Evolutionary conservation across 2,797 vertebrate species (phyloP), one percentile per base, ranked within the genome.

Genomic region (Podarcis siculus): DNA sequence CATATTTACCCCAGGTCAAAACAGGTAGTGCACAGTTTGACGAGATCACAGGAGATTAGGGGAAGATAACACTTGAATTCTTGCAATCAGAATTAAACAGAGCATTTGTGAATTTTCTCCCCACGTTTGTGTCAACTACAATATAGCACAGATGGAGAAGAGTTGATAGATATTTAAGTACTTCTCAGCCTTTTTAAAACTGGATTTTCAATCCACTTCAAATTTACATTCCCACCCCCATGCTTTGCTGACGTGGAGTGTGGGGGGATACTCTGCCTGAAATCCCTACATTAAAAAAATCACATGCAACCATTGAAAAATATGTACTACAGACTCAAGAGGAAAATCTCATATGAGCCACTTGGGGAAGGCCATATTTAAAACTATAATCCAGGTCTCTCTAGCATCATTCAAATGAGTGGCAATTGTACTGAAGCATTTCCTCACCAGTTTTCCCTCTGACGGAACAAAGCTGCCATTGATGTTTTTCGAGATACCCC

Each of bases 261-360:
- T 3, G 13, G 49, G 49, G 13, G 49, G 49, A 64, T 64, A 64
- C 61, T 23, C 19, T 6, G 1, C 21, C 85, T 77, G 5, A 4
- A 90, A 91, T 73, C 4, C 3, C 2, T 58, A n/a, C 58, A 17
- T 75, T 9, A 35, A 58, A 10, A 37, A 76, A 89, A 91, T 82
- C 55, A 79, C 87, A 87, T 90, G 84, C 85, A 81, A 86, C 85
- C 86, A 85, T 82, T 69, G 82, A 87, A 88, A 92, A 87, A 23
- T 23, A 5, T 42, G 21, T 25, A 30, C 67, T 49, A 55, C 32
- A 67, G 21, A 66, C 55, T 58, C 42, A 49, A 83, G 67, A 83
- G 69, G 42, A 76, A 76, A 87, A 32, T 80, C 72, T 90, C 49
- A 76, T 32, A 80, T 9, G 39, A 87, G 19, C 32, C 67, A 84